phyloP scores from a whole-genome alignment of 1,140 invertebrate genomes.

The Maniola jurtina region DNA sequence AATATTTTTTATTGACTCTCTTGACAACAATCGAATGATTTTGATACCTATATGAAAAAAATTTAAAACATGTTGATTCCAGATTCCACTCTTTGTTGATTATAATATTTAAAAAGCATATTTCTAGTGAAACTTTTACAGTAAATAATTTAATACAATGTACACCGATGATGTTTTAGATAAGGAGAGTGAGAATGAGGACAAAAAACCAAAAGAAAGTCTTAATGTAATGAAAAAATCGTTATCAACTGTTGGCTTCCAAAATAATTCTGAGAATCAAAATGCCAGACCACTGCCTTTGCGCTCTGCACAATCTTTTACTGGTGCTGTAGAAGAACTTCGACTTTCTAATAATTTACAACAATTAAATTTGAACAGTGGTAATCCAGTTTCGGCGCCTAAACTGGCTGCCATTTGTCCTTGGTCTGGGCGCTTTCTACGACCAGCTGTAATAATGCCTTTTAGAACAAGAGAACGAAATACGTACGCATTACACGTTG shows the following conservation, averaged over 20 bases:
- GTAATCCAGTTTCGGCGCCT: constrained; percentile 43
- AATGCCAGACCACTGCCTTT: constrained; percentile 55
- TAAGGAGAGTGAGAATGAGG: constrained; percentile 63
- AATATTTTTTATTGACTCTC: no score
- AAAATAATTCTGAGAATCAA: constrained; percentile 57
- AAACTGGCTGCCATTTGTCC: constrained; percentile 57
- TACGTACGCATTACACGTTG: constrained; percentile 63
- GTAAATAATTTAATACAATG: constrained; percentile 36
- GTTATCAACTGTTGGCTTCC: constrained; percentile 63
- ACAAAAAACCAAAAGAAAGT: constrained; percentile 51
- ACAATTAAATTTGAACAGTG: constrained; percentile 54
- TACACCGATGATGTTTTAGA: constrained; percentile 64
- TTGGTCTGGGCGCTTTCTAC: constrained; percentile 63
- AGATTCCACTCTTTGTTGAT: background rate
- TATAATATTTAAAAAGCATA: constrained; percentile 2
- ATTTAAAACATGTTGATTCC: no score
- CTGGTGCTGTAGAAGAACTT: constrained; percentile 68
- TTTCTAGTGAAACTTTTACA: constrained; percentile 9
- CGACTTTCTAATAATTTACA: constrained; percentile 61
- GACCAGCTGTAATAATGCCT: constrained; percentile 45
- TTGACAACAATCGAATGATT: background rate
- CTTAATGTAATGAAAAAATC: constrained; percentile 68
- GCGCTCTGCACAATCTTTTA: constrained; percentile 74
- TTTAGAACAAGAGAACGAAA: constrained; percentile 68
- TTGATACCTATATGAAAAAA: constrained; percentile 8